Base-by-base conservation (phyloP, 2,888 invertebrate genomes). In the Tenthredo scrophulariae region DNA sequence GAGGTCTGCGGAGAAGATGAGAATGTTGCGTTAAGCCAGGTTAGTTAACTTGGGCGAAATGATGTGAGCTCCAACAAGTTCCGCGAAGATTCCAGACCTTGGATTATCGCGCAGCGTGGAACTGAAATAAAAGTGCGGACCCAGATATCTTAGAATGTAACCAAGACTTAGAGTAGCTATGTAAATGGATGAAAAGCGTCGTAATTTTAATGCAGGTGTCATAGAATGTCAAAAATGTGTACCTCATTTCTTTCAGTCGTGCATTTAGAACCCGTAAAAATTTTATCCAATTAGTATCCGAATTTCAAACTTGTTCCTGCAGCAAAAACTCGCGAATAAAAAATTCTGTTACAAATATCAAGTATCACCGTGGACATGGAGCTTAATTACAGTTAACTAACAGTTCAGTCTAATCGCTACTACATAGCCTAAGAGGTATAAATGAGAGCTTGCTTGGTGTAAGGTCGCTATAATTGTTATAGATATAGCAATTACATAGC, bases 401-500 rank as follows among this genome's bases (percentile, higher is more conserved):
- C 37, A 62, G 26, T 74, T 40, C 22, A 13, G 40, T 79, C n/a
- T 80, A 80, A 80, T 80, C 62, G 58, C 58, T 50, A 40, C 58
- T 62, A 15, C 37, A 37, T 37, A 37, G 58, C 37, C 80, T 62
- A 62, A 37, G 33, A 40, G 80, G n/a, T 15, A 22, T 62, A 80
- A 54, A 26, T 33, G 50, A 40, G 40, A 62, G 80, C 37, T 29
- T 40, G 37, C 18, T 80, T 33, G 62, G 80, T 80, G 80, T 80
- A 62, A 80, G 80, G 80, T 80, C 62, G 62, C 58, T 80, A 62
- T 70, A 83, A 83, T 70, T 70, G 46, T 67, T 83, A 83, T 62
- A 70, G 83, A 83, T 70, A 83, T 83, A 83, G 83, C 83, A 83
- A 83, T 83, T 83, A 83, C 83, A 67, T 62, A 43, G 46, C 37